A percentile compares a stretch with the other conserved stretches of the same genome.
phyloP scores from a whole-genome alignment of 2,888 invertebrate species.

The Sturmia bella region DNA sequence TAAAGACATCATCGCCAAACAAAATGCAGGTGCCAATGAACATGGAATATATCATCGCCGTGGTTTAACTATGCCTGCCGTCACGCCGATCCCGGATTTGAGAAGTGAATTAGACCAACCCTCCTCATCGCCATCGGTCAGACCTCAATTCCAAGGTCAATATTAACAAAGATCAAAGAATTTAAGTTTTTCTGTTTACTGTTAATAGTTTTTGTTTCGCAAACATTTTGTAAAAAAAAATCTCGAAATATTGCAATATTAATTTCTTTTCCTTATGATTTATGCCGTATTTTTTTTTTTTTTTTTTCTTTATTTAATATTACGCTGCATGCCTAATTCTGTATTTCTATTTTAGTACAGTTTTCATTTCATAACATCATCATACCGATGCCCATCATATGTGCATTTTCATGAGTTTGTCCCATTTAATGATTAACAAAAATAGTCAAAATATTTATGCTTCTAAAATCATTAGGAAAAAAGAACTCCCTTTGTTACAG shows the following conservation, averaged over 20 bases:
- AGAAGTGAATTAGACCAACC: constrained; percentile 83
- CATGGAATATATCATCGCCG: constrained; percentile 93
- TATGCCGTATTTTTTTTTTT: constrained; percentile 35
- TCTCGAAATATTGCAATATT: constrained; percentile 16
- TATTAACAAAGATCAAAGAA: constrained; percentile 58
- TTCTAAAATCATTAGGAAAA: constrained; percentile 25
- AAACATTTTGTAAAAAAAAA: constrained; percentile 35
- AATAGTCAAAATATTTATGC: constrained; percentile 42
- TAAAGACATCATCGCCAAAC: constrained; percentile 78
- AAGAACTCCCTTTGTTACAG: constrained; percentile 18
- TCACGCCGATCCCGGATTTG: constrained; percentile 93
- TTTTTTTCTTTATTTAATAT: constrained; percentile 33
- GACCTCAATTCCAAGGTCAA: constrained; percentile 82
- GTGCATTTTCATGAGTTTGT: constrained; percentile 32
- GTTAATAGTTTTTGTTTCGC: constrained; percentile 43
- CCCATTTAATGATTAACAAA: constrained; percentile 50
- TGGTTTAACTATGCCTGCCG: constrained; percentile 91
- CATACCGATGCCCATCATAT: background rate
- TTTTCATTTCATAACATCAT: constrained; percentile 23
- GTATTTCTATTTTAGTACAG: constrained; percentile 39
- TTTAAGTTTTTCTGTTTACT: constrained; percentile 45
- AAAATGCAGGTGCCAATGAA: constrained; percentile 85
- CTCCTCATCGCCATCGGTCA: constrained; percentile 80
- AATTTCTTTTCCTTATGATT: constrained; percentile 19
- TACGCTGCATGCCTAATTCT: constrained; percentile 47